Evolutionary conservation across 2,113 vertebrate species (phyloP).

Genomic region (Chloropsis cyanopogon): DNA sequence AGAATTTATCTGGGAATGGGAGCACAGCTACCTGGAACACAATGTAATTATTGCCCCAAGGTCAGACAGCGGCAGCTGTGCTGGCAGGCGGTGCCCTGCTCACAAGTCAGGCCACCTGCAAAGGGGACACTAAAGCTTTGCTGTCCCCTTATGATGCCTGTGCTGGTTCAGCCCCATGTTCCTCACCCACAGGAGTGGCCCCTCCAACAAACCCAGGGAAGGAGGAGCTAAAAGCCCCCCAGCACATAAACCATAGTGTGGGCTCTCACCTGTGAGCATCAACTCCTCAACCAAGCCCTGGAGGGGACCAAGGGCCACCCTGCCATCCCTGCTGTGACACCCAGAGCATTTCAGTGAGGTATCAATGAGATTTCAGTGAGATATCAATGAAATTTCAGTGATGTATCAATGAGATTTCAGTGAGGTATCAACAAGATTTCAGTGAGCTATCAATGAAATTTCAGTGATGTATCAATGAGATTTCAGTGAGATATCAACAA

Average conservation of each 20-base stretch:
- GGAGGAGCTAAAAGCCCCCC: background rate
- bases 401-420: background rate
- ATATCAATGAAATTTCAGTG: background rate
- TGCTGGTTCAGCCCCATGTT: background rate
- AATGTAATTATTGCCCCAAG: background rate
- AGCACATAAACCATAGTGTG: fast-evolving
- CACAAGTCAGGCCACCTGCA: background rate
- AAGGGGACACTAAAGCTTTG: background rate
- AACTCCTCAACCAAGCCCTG: background rate
- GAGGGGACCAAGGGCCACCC: background rate
- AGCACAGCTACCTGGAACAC: background rate
- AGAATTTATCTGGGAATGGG: background rate
- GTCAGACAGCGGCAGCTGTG: background rate
- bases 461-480: no score
- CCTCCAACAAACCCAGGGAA: background rate
- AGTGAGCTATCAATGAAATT: background rate
- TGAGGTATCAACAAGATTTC: background rate
- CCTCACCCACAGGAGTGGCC: background rate
- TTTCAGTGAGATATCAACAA: background rate
- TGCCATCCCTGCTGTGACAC: background rate
- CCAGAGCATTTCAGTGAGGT: background rate
- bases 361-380: background rate
- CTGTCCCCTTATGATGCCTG: background rate
- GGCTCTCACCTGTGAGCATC: background rate
- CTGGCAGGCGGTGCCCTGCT: background rate